Evolutionary conservation across 1,140 invertebrate genomes (phyloP).

Genomic region (Ooceraea biroi): DNA sequence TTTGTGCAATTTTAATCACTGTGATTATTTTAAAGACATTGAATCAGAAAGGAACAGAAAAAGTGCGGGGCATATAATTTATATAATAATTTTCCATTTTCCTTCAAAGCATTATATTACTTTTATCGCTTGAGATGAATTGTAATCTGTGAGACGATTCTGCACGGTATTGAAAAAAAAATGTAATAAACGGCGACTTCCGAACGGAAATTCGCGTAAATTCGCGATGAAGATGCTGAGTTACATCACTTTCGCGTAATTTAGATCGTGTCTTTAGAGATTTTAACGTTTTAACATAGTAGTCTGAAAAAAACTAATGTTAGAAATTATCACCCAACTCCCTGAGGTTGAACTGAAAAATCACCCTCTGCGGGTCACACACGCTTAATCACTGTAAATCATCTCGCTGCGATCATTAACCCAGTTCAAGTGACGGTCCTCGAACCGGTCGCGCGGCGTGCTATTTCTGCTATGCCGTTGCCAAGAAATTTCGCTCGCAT

Average conservation of each 20-base stretch:
- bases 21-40: background rate
- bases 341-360: conserved; percentile 19
- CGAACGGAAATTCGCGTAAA: background rate
- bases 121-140: background rate
- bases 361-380: background rate
- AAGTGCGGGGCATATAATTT: background rate
- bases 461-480: conserved; percentile 8
- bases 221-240: background rate
- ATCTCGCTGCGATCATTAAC: conserved; percentile 50
- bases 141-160: background rate
- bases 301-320: conserved; percentile 14
- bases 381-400: conserved; percentile 51
- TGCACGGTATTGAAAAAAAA: background rate
- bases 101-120: background rate
- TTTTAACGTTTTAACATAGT: conserved; percentile 3
- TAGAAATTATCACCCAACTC: conserved; percentile 38
- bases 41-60: background rate
- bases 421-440: conserved; percentile 17
- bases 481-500: conserved; percentile 6
- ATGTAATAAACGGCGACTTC: background rate
- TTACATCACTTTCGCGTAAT: conserved; percentile 17
- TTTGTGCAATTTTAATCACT: background rate
- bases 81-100: background rate
- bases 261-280: conserved; percentile 21
- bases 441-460: background rate